phyloP scores from a whole-genome alignment of 2,888 invertebrate genomes.

The Cyclophora punctaria region DNA sequence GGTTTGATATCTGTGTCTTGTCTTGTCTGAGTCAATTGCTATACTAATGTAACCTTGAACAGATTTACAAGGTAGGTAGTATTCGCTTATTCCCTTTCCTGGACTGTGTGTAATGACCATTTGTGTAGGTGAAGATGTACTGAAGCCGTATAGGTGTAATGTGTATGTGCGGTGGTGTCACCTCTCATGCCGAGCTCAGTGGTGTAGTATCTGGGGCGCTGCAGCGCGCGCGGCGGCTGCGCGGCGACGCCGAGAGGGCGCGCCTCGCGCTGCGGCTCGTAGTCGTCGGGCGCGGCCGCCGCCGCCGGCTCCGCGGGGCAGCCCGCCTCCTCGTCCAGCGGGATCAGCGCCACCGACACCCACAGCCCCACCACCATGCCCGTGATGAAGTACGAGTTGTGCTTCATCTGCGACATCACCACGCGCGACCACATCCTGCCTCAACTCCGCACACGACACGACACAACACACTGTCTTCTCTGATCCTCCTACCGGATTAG shows the following conservation, averaged over 20 bases:
- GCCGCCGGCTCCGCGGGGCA: conserved; percentile 18
- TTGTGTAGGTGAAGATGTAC: no score
- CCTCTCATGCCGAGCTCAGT: conserved; percentile 93
- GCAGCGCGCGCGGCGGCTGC: conserved; percentile 66
- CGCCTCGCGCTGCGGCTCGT: conserved; percentile 55
- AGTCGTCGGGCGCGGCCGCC: conserved; percentile 39
- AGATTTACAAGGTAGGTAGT: no score
- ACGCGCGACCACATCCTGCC: conserved; percentile 56
- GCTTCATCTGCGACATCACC: conserved; percentile 66
- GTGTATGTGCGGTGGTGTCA: conserved; percentile 5
- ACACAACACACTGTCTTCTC: no score
- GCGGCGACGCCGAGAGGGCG: conserved; percentile 37
- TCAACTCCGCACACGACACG: no score
- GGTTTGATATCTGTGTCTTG: no score
- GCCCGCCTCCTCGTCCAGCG: conserved; percentile 50
- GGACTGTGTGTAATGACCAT: no score
- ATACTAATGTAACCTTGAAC: no score
- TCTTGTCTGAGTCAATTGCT: no score
- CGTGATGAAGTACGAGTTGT: conserved; percentile 74
- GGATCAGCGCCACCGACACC: conserved; percentile 67
- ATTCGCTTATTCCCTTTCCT: no score
- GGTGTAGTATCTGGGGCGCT: conserved; percentile 93
- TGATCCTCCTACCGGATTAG: no score
- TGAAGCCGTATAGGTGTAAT: not conserved
- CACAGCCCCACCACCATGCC: conserved; percentile 74